Evolutionary conservation across 2,113 vertebrate genomes (phyloP).

Genomic region (Anser cygnoides): DNA sequence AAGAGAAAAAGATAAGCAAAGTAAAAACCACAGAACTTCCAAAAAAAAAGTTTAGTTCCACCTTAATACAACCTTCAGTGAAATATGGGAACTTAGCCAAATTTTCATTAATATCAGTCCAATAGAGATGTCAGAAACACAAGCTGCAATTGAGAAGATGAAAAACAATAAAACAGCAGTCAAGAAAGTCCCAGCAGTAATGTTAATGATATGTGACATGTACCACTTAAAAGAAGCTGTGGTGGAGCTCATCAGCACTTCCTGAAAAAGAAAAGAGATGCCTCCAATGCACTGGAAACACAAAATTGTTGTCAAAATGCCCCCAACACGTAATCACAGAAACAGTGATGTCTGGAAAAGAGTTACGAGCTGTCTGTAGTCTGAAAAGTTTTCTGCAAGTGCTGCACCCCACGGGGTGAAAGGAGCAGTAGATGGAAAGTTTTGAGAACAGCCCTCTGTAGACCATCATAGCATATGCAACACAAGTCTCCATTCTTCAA

Average conservation of each 20-base stretch:
- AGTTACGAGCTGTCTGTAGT: neutral
- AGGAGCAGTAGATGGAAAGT: neutral
- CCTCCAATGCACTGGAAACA: neutral
- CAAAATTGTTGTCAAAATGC: neutral
- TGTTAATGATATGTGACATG: neutral
- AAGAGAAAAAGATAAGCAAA: neutral
- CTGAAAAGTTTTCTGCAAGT: neutral
- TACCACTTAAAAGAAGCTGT: neutral
- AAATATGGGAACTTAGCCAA: neutral
- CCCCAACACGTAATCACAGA: neutral
- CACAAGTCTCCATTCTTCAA: neutral
- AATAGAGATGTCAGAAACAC: constrained; percentile 5
- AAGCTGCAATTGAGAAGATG: neutral
- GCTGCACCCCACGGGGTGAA: neutral
- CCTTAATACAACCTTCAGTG: neutral
- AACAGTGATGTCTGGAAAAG: neutral
- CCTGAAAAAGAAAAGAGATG: neutral
- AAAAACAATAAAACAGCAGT: neutral
- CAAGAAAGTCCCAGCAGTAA: neutral
- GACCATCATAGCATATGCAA: neutral
- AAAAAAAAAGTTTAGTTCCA: neutral
- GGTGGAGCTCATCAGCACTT: neutral
- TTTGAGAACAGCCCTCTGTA: neutral
- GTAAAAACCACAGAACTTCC: neutral
- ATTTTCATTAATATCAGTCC: neutral